Conservation (phyloP, 1,140 invertebrate species). For the Cotesia vestalis region DNA sequence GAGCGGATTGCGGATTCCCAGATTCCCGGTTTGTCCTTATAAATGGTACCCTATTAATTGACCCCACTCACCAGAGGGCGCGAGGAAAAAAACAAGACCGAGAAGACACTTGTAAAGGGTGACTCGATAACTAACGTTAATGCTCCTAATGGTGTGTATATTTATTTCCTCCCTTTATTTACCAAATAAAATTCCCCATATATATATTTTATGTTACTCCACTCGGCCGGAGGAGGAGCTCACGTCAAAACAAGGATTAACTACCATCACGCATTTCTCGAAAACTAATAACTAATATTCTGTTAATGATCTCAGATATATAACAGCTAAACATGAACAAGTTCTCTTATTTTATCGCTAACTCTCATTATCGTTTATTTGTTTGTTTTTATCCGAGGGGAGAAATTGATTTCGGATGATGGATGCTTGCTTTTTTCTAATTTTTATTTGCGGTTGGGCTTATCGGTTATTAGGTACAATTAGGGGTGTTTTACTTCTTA, state of each 20-base stretch:
- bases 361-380: too few species aligned
- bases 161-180: conserved; percentile 35
- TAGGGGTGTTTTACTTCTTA: too few species aligned
- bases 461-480: too few species aligned
- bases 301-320: conserved; percentile 3
- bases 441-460: too few species aligned
- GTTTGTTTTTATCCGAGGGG: too few species aligned
- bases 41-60: conserved; percentile 67
- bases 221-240: background rate
- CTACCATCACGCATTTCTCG: conserved; percentile 25
- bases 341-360: background rate
- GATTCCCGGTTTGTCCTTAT: conserved; percentile 66
- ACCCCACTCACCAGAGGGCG: conserved; percentile 49
- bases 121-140: conserved; percentile 56
- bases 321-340: too few species aligned
- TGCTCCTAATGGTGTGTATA: conserved; percentile 62
- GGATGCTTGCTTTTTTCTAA: too few species aligned
- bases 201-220: too few species aligned
- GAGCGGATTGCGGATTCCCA: conserved; percentile 63
- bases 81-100: conserved; percentile 30
- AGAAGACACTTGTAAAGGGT: conserved; percentile 29
- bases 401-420: too few species aligned
- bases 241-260: conserved; percentile 17
- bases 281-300: background rate
- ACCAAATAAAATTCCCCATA: too few species aligned